Base-by-base conservation (phyloP, 2,797 vertebrate species). In the Parambassis ranga region DNA sequence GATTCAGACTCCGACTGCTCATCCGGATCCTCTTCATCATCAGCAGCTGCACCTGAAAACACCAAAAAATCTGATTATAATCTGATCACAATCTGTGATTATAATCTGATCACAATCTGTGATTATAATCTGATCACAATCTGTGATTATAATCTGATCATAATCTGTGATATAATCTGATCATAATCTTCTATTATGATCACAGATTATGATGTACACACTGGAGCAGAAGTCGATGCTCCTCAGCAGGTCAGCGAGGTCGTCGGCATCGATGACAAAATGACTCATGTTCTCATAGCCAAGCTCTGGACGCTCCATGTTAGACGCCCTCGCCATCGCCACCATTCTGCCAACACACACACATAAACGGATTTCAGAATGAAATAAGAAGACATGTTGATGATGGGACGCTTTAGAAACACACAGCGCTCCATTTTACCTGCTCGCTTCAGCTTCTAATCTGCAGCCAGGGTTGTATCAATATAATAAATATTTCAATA, bases 251-350 rank as follows among this genome's bases (percentile, higher is more conserved):
- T 92, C 90, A 0, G 91, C 91, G 47, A 94, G 84, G 1, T 90
- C 77, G 39, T 94, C 92, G 2, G 93, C 91, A 0, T 92, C 91
- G 61, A 97, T 68, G 13, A 68, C 67, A 47, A 97, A 94, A 31
- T 93, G 93, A 58, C 92, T 93, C 95, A 96, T 94, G 35, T 87
- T 93, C 76, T 96, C 94, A 0, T 92, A 96, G 30, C 93, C 92
- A 0, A 90, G 87, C 49, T 95, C 93, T 0, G 90, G 92, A 32
- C 90, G 91, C 55, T 92, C 93, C 8, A 90, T 62, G 74, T 92
- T 71, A 0, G 91, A 91, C 7, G 89, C 86, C 44, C 92, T 91
- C 27, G 91, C 88, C 73, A 90, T 90, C 1, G 79, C 85, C 0
- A 87, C 88, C 89, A 95, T 94, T 72, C 95, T 96, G 89, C 43